Conservation (phyloP, 2,888 invertebrate species). For the Operophtera brumata region DNA sequence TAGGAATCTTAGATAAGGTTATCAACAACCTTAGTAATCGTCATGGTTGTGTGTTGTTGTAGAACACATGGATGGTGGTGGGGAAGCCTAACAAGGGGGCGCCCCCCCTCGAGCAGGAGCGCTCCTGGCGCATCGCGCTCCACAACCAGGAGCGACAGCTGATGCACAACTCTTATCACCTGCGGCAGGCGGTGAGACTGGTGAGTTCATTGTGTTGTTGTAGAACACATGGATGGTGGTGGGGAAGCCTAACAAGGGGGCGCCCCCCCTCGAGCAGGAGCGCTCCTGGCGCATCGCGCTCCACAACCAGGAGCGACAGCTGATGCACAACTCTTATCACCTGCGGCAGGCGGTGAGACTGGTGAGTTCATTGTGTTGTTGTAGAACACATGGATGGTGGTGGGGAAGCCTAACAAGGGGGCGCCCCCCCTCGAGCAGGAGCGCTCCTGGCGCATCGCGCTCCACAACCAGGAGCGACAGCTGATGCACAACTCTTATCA, state of each 20-base stretch:
- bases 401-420: constrained; percentile 57
- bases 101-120: constrained; percentile 34
- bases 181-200: constrained; percentile 65
- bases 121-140: constrained; percentile 78
- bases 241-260: constrained; percentile 52
- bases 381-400: constrained; percentile 65
- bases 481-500: constrained; percentile 61
- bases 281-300: constrained; percentile 78
- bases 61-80: constrained; percentile 70
- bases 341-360: constrained; percentile 65
- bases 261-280: constrained; percentile 33
- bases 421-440: constrained; percentile 35
- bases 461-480: constrained; percentile 76
- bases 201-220: constrained; percentile 54
- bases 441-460: constrained; percentile 76
- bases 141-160: constrained; percentile 76
- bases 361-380: constrained; percentile 54
- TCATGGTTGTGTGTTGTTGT: neutral
- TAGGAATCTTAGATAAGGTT: no score
- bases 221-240: constrained; percentile 70
- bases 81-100: constrained; percentile 53
- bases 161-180: constrained; percentile 56
- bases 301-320: constrained; percentile 73
- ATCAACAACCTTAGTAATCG: no score
- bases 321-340: constrained; percentile 60